These are phyloP conservation scores for Hemithea aestivaria DNA, from an alignment of 2,888 invertebrate species.

Conservation along the genomic window DNA sequence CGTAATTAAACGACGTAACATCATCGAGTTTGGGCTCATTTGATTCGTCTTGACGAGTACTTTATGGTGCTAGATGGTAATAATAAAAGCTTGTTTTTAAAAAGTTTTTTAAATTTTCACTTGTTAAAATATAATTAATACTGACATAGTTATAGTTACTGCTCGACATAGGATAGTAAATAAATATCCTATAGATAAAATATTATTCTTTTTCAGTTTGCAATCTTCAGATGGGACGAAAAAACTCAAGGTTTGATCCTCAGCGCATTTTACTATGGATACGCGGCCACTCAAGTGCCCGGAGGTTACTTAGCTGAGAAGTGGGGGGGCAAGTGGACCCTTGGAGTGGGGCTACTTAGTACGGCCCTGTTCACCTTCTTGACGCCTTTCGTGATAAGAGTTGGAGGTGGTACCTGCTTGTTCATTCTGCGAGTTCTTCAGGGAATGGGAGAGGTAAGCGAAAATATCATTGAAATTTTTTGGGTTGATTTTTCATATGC, in stretches of 20 bases:
- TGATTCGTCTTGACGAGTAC: no score
- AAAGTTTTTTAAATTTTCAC: no score
- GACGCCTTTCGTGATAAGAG: conserved; percentile 85
- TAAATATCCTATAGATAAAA: background rate
- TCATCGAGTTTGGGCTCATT: no score
- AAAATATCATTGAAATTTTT: background rate
- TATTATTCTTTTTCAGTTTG: conserved; percentile 43
- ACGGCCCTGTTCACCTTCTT: conserved; percentile 90
- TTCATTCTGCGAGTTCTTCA: conserved; percentile 82
- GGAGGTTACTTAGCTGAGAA: conserved; percentile 90
- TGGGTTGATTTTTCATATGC: background rate
- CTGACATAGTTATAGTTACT: no score
- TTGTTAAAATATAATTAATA: no score
- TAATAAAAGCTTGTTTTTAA: no score
- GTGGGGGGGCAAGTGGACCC: conserved; percentile 91
- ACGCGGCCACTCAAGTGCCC: conserved; percentile 89
- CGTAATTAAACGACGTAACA: no score
- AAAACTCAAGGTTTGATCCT: conserved; percentile 86
- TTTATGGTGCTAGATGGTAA: no score
- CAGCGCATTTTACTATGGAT: conserved; percentile 91
- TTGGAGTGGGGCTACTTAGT: conserved; percentile 89
- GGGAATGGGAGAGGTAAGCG: conserved; percentile 86
- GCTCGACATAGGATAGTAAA: background rate
- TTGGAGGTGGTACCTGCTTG: conserved; percentile 73
- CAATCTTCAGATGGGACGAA: conserved; percentile 83